Evolutionary conservation across 1,140 invertebrate genomes (phyloP).

Genomic region (Halictus rubicundus): DNA sequence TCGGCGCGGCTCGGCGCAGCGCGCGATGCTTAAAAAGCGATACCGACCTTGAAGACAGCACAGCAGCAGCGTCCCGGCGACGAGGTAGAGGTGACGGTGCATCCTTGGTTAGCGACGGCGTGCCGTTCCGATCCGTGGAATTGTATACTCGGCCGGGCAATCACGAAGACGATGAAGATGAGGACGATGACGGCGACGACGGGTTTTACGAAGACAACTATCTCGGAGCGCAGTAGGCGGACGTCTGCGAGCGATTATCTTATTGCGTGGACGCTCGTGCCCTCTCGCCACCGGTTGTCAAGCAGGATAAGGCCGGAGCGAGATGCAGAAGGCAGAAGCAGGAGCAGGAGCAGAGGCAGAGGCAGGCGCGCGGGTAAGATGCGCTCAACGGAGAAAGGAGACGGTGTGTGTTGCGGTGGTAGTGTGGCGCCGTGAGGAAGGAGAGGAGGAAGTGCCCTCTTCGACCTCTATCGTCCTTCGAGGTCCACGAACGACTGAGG

Average conservation of each 20-base stretch:
- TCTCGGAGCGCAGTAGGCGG: constrained; percentile 27
- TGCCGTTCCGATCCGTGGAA: constrained; percentile 6
- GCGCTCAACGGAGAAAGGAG: constrained; percentile 24
- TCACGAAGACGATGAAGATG: background rate
- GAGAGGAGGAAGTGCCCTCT: constrained; percentile 76
- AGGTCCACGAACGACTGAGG: constrained; percentile 80
- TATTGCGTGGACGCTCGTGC: constrained; percentile 25
- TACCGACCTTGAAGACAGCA: constrained; percentile 78
- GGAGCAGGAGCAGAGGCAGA: too few relatives aligned
- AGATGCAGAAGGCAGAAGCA: background rate
- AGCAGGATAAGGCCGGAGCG: constrained; percentile 18
- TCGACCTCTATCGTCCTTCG: constrained; percentile 80
- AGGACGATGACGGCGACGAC: background rate
- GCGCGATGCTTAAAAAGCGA: constrained; percentile 32
- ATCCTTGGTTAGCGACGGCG: constrained; percentile 64
- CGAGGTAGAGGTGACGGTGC: constrained; percentile 69
- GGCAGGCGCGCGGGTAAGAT: constrained; percentile 9
- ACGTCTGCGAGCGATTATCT: constrained; percentile 34
- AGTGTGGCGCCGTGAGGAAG: constrained; percentile 53
- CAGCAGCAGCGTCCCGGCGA: constrained; percentile 70
- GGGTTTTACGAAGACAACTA: constrained; percentile 27
- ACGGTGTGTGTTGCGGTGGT: background rate
- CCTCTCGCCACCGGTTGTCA: constrained; percentile 35
- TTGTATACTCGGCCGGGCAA: background rate
- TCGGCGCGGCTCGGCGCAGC: too few relatives aligned